Conservation (phyloP, 2,113 vertebrate species). For the Passer montanus region DNA sequence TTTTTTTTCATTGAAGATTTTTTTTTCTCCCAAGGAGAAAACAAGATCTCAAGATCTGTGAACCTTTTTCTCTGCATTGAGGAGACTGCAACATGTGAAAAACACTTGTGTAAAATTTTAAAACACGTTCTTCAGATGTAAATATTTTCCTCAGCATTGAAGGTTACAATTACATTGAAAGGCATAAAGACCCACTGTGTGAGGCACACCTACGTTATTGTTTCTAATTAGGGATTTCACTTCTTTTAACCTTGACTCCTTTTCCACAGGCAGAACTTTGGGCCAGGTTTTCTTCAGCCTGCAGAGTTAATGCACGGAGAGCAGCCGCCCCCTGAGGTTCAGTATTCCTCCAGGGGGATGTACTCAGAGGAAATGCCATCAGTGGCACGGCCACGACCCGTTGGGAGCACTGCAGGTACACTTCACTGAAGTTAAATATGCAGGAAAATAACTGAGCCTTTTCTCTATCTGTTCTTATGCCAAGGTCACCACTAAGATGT, state of each 20-base stretch:
- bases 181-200: neutral
- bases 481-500: neutral
- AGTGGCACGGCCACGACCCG: constrained; percentile 88
- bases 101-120: neutral
- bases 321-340: constrained; percentile 78
- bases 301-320: constrained; percentile 80
- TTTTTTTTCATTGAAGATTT: neutral
- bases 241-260: neutral
- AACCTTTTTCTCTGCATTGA: neutral
- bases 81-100: neutral
- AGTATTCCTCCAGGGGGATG: constrained; percentile 83
- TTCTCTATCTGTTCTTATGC: neutral
- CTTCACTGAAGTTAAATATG: neutral
- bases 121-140: neutral
- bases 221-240: neutral
- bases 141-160: neutral
- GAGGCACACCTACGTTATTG: neutral
- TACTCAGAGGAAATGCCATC: constrained; percentile 86
- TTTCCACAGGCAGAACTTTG: constrained; percentile 81
- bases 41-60: neutral
- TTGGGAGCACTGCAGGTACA: constrained; percentile 92
- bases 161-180: neutral
- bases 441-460: neutral
- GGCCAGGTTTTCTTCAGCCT: constrained; percentile 80
- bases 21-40: neutral